These are phyloP conservation scores for Danionella dracula DNA, from an alignment of 2,797 vertebrate genomes.

Conservation along the genomic window DNA sequence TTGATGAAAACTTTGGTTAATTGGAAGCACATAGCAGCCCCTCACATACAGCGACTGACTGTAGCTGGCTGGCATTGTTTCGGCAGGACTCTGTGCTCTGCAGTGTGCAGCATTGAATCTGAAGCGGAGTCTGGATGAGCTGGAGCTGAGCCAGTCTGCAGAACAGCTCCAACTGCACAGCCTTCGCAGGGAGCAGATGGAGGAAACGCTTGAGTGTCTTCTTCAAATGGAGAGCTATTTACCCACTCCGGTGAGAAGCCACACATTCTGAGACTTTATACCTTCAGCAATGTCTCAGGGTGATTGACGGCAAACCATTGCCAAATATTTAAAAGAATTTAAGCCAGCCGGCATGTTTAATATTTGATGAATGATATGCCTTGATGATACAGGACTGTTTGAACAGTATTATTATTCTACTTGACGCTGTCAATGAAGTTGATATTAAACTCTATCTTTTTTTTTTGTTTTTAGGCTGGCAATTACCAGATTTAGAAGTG, in stretches of 20 bases:
- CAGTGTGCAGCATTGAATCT: slow-evolving; percentile 70
- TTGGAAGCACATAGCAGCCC: neutral
- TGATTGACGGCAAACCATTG: too few relatives aligned
- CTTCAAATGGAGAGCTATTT: slow-evolving; percentile 73
- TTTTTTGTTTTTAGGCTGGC: slow-evolving; percentile 44
- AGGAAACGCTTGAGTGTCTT: slow-evolving; percentile 74
- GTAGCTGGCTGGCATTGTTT: neutral
- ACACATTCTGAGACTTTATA: neutral
- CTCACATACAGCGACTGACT: neutral
- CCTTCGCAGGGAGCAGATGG: slow-evolving; percentile 68
- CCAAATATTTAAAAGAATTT: neutral
- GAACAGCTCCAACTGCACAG: slow-evolving; percentile 47
- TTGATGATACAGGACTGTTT: neutral
- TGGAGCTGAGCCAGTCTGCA: slow-evolving; percentile 19
- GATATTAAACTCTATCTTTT: neutral
- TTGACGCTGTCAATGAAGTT: too few relatives aligned
- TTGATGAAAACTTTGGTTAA: neutral
- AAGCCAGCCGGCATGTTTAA: neutral
- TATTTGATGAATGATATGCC: neutral
- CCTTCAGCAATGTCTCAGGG: neutral
- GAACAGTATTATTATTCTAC: too few relatives aligned
- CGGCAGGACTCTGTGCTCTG: slow-evolving; percentile 72
- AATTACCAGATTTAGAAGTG: slow-evolving; percentile 8
- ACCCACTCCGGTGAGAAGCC: slow-evolving; percentile 53
- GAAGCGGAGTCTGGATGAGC: slow-evolving; percentile 50